A percentile compares a stretch with the other conserved stretches of the same genome.
These are phyloP conservation scores for Scaeva pyrastri DNA, from an alignment of 2,888 invertebrate genomes.

Conservation along the genomic window DNA sequence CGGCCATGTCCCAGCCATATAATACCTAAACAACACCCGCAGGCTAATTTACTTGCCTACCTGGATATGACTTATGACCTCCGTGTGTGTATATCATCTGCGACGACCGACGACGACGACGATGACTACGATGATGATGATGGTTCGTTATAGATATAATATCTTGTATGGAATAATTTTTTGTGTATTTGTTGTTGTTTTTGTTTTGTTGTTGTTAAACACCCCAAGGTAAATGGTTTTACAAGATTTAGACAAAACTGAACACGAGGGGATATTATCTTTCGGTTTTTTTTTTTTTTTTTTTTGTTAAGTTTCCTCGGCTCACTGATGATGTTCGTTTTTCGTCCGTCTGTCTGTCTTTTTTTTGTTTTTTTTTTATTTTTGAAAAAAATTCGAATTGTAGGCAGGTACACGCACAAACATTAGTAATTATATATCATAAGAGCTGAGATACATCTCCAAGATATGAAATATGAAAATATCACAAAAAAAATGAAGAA, in stretches of 20 bases:
- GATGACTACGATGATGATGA: slow-evolving; percentile 22
- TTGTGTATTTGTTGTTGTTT: slow-evolving; percentile 25
- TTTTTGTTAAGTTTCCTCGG: not conserved
- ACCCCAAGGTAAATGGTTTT: slow-evolving; percentile 72
- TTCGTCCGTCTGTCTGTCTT: slow-evolving; percentile 15
- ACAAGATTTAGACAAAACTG: slow-evolving; percentile 73
- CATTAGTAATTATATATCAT: slow-evolving; percentile 73
- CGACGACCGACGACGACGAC: not conserved
- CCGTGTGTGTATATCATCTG: slow-evolving; percentile 65
- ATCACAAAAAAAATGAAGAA: slow-evolving; percentile 3
- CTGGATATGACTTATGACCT: slow-evolving; percentile 75
- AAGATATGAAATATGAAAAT: slow-evolving; percentile 71
- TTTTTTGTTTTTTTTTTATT: no score
- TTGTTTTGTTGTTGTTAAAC: slow-evolving; percentile 60
- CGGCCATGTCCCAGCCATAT: slow-evolving; percentile 42
- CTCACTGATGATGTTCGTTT: slow-evolving; percentile 2
- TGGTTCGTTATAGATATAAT: slow-evolving; percentile 57
- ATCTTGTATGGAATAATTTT: slow-evolving; percentile 30
- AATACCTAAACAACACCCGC: slow-evolving; percentile 55
- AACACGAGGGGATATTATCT: slow-evolving; percentile 70
- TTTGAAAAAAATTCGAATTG: slow-evolving; percentile 65
- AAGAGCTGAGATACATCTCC: slow-evolving; percentile 60
- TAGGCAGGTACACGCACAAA: slow-evolving; percentile 63
- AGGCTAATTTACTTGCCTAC: slow-evolving; percentile 75
- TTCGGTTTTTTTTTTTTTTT: slow-evolving; percentile 28